These are phyloP conservation scores for Sus scrofa DNA, from an alignment of 2,113 vertebrate genomes.

Conservation along the genomic window DNA sequence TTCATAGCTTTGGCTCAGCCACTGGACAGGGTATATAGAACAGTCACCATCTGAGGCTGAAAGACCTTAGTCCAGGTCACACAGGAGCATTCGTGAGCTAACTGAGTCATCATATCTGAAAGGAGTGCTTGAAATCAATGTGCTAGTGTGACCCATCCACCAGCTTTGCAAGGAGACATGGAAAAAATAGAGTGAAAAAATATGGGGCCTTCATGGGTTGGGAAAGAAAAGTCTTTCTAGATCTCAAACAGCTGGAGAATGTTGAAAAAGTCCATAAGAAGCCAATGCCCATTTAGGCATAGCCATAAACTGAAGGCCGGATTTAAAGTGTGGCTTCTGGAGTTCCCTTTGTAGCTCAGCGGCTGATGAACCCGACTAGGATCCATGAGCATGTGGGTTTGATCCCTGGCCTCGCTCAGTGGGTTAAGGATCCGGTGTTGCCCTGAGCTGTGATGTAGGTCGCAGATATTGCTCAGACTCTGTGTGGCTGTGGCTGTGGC, in stretches of 20 bases:
- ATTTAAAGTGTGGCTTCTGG: background rate
- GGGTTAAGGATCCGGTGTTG: too few species aligned
- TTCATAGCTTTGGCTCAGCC: background rate
- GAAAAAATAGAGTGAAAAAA: background rate
- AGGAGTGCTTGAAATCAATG: background rate
- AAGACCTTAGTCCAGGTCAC: background rate
- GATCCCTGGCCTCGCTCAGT: too few species aligned
- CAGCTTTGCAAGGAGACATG: background rate
- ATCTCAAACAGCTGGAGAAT: background rate
- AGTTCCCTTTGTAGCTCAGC: too few species aligned
- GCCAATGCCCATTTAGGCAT: background rate
- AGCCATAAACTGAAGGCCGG: too few species aligned
- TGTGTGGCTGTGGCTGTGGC: too few species aligned
- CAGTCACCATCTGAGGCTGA: background rate
- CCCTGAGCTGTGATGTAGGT: too few species aligned
- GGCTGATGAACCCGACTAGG: too few species aligned
- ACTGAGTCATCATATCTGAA: background rate
- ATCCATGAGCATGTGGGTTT: too few species aligned
- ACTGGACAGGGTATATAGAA: rapidly evolving
- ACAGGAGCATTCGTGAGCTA: too few species aligned
- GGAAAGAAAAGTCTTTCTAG: background rate
- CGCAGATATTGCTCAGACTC: too few species aligned
- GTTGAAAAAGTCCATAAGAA: background rate
- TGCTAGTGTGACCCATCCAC: too few species aligned
- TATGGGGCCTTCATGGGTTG: background rate